Evolutionary conservation across 92 coral and sea anemone genomes (phyloP).

Genomic region (Palythoa caribaeorum): DNA sequence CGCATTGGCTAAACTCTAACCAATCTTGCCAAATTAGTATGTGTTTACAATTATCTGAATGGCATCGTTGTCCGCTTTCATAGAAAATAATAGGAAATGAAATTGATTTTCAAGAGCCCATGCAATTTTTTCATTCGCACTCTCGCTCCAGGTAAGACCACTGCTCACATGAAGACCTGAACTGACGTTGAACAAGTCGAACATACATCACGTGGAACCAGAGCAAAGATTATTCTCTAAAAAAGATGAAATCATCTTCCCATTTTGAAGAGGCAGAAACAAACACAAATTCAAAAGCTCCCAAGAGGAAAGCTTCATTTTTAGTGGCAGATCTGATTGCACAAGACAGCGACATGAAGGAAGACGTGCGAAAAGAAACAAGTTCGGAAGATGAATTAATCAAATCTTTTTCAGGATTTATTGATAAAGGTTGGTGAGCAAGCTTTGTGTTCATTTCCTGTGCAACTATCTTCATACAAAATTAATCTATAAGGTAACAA

Average conservation of each 20-base stretch:
- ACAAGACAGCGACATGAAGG: background rate
- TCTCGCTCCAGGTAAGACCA: constrained; percentile 22
- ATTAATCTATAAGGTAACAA: background rate
- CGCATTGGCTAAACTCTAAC: constrained; percentile 20
- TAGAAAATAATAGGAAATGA: constrained; percentile 55
- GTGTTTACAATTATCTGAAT: constrained; percentile 51
- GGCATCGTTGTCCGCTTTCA: constrained; percentile 53
- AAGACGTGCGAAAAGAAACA: background rate
- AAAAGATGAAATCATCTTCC: constrained; percentile 17
- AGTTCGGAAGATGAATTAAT: constrained; percentile 7
- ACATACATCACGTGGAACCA: constrained; percentile 12
- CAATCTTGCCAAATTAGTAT: constrained; percentile 54
- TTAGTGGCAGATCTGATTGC: constrained; percentile 43
- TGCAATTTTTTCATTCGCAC: constrained; percentile 41
- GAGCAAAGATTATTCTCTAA: background rate
- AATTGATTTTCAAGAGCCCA: constrained; percentile 52
- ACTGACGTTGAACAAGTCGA: background rate
- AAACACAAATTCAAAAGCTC: constrained; percentile 19
- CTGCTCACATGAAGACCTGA: constrained; percentile 23
- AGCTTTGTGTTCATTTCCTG: background rate
- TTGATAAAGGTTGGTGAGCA: constrained; percentile 27
- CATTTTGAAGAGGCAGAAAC: constrained; percentile 3
- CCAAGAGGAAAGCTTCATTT: constrained; percentile 40
- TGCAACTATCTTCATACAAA: background rate
- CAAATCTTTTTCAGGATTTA: constrained; percentile 32